phyloP scores from a whole-genome alignment of 2,113 vertebrate genomes.

The Pitta sordida region DNA sequence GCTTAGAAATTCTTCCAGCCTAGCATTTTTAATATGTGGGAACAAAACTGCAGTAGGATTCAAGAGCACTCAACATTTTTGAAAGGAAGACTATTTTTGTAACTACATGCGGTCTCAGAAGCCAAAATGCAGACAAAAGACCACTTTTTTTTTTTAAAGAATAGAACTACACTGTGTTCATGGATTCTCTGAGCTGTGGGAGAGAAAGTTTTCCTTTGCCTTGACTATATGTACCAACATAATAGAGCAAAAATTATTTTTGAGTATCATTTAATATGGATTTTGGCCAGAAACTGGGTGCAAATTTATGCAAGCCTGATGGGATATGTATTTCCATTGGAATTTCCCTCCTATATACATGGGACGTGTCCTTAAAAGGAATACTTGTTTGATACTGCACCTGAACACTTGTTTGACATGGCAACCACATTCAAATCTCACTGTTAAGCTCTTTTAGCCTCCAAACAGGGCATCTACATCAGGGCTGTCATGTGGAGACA shows the following conservation, averaged over 20 bases:
- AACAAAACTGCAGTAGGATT: constrained; percentile 9
- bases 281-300: neutral
- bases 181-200: neutral
- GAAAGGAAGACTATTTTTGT: constrained; percentile 23
- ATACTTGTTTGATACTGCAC: neutral
- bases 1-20: constrained; percentile 42
- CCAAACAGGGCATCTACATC: neutral
- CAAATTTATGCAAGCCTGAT: neutral
- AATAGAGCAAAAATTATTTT: neutral
- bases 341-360: neutral
- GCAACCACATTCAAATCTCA: neutral
- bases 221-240: neutral
- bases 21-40: constrained; percentile 45
- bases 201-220: neutral
- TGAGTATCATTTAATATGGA: neutral
- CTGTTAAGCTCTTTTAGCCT: neutral
- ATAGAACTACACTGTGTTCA: neutral
- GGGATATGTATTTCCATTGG: neutral
- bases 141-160: neutral
- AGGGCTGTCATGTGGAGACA: neutral
- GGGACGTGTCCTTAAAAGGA: neutral
- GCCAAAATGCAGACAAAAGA: neutral
- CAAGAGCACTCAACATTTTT: constrained; percentile 33
- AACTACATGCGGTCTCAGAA: neutral
- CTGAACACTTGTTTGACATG: neutral